Conservation (phyloP, 2,797 vertebrate species). For the Anomalospiza imberbis region DNA sequence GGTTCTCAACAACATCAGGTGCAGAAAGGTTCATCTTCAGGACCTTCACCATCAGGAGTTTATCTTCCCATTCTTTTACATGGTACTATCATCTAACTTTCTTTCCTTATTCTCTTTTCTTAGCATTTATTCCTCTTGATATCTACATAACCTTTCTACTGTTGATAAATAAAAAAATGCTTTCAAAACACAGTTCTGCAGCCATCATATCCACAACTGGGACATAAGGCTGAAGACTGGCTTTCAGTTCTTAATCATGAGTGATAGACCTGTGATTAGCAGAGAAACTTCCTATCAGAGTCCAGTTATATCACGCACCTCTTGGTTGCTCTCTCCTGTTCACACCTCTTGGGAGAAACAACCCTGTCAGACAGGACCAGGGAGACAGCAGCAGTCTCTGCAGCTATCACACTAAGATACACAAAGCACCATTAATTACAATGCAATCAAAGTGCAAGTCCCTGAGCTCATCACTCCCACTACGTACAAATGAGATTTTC, state of each 20-base stretch:
- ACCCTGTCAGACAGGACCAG: background rate
- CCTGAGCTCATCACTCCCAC: conserved; percentile 18
- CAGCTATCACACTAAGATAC: conserved; percentile 34
- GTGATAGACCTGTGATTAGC: conserved; percentile 34
- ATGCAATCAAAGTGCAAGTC: conserved; percentile 40
- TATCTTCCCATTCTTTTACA: background rate
- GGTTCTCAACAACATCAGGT: background rate
- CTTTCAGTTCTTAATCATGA: conserved; percentile 37
- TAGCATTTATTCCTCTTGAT: background rate
- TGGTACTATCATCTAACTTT: background rate
- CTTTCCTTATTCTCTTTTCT: background rate
- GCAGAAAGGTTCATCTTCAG: background rate
- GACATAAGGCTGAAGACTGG: background rate
- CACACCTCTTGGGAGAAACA: conserved; percentile 34
- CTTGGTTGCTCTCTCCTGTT: conserved; percentile 27
- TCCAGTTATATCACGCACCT: background rate
- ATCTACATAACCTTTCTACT: background rate
- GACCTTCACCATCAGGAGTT: background rate
- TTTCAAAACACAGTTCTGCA: background rate
- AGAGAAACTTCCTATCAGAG: conserved; percentile 40
- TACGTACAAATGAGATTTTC: conserved; percentile 46
- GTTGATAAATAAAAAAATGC: background rate
- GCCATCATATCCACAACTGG: background rate
- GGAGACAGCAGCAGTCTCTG: background rate
- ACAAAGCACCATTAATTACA: conserved; percentile 54